Evolutionary conservation across 2,797 vertebrate genomes (phyloP).

Genomic region (Chrysocyon brachyurus): DNA sequence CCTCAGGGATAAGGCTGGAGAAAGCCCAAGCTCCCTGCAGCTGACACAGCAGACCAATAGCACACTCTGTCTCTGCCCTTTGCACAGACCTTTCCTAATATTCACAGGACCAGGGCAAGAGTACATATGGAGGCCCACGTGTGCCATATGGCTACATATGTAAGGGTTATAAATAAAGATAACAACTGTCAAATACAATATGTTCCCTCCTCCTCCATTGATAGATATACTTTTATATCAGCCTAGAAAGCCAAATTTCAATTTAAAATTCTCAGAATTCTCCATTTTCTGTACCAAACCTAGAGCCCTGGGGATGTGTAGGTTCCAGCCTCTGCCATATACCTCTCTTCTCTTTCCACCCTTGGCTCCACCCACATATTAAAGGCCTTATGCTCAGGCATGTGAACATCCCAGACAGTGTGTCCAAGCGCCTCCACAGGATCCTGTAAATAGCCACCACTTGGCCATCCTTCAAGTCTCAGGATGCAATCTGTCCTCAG

Average conservation of each 20-base stretch:
- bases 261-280: slow-evolving; percentile 49
- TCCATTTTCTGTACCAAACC: slow-evolving; percentile 36
- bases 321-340: neutral
- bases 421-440: neutral
- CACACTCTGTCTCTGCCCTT: neutral
- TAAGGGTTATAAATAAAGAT: slow-evolving; percentile 42
- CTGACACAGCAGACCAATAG: neutral
- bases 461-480: neutral
- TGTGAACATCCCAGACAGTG: neutral
- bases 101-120: neutral
- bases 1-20: neutral
- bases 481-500: neutral
- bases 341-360: neutral
- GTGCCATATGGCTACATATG: neutral
- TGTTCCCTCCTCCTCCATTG: neutral
- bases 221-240: slow-evolving; percentile 18
- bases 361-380: neutral
- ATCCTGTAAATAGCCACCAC: neutral
- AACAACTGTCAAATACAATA: slow-evolving; percentile 37
- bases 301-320: neutral
- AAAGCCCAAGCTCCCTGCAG: neutral
- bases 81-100: neutral
- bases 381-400: neutral
- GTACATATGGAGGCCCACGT: neutral
- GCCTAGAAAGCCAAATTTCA: slow-evolving; percentile 48